Base-by-base conservation (phyloP, 1,140 invertebrate genomes). In the Colletes gigas region DNA sequence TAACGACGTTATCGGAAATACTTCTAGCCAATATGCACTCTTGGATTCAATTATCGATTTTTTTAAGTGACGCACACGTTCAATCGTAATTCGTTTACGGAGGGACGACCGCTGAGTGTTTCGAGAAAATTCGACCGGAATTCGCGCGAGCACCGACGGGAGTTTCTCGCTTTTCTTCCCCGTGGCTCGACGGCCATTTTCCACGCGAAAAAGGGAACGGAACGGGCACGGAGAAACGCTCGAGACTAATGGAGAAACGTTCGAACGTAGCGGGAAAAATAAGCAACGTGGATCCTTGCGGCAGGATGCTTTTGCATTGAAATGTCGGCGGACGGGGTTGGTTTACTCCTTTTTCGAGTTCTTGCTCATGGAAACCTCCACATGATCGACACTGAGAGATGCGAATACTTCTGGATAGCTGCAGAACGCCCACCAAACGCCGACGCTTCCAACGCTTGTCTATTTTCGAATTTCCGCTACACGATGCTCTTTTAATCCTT, bases 211-310 rank as follows among this genome's bases (percentile, higher is more conserved):
- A 72, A 82, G 71, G 39, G 54, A 72, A 60, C 39, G 63, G 70
- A 60, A 60, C 54, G 30, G 30, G 2, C n/a, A 30, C 30, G 80
- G 65, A 69, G 80, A 85, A 86, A 85, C 83, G 83, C 78, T 85
- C 84, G 83, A 85, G 83, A 83, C 83, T 86, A 86, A 86, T 86
- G 85, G 85, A 83, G 85, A 83, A 67, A 83, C 75, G 81, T 86
- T 86, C 85, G 85, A 84, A 85, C 82, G 83, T 68, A 83, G 69
- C 68, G n/a, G 21, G 80, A 71, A 86, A 84, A 85, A 86, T 86
- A 85, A 86, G 84, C 85, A 83, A 63, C 75, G 70, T 21, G 63
- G 68, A 77, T 63, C 57, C 76, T 85, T 75, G 76, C 72, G 84
- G 81, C 81, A 57, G 71, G 68, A 80, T 80, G 81, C 83, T 83